Evolutionary conservation across 2,888 invertebrate species (phyloP).

Genomic region (Pterostichus niger): DNA sequence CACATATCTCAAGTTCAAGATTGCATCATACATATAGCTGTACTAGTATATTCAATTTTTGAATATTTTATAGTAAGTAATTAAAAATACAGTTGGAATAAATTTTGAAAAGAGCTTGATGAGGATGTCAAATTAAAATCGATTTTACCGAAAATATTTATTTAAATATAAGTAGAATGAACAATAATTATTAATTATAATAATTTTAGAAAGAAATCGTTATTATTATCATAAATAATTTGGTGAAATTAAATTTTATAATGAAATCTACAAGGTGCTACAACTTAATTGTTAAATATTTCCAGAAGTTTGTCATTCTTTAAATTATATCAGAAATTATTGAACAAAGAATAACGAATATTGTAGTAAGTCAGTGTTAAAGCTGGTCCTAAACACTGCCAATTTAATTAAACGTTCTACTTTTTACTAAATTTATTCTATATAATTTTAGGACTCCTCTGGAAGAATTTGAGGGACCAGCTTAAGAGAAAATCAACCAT

Average conservation of each 20-base stretch:
- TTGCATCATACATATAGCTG: constrained; percentile 28
- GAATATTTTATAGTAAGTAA: constrained; percentile 49
- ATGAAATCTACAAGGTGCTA: constrained; percentile 57
- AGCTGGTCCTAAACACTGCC: constrained; percentile 61
- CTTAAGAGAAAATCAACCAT: constrained; percentile 45
- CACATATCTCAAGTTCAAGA: constrained; percentile 53
- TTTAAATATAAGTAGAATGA: constrained; percentile 11
- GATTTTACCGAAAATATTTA: constrained; percentile 40
- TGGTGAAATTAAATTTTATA: constrained; percentile 47
- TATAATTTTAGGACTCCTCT: constrained; percentile 46
- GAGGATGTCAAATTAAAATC: constrained; percentile 32
- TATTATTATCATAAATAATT: constrained; percentile 16
- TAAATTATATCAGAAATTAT: too few species aligned
- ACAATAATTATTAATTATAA: constrained; percentile 47
- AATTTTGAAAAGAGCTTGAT: constrained; percentile 32
- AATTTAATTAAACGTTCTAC: constrained; percentile 22
- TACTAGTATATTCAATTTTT: constrained; percentile 35
- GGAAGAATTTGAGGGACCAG: constrained; percentile 53
- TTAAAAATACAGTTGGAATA: constrained; percentile 7
- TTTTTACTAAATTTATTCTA: neutral
- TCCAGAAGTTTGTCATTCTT: neutral
- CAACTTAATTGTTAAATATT: constrained; percentile 32
- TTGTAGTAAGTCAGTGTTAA: constrained; percentile 42
- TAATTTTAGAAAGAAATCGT: constrained; percentile 10
- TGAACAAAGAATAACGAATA: neutral